Evolutionary conservation across 2,113 vertebrate genomes (phyloP).

Genomic region (Leuciscus idus): DNA sequence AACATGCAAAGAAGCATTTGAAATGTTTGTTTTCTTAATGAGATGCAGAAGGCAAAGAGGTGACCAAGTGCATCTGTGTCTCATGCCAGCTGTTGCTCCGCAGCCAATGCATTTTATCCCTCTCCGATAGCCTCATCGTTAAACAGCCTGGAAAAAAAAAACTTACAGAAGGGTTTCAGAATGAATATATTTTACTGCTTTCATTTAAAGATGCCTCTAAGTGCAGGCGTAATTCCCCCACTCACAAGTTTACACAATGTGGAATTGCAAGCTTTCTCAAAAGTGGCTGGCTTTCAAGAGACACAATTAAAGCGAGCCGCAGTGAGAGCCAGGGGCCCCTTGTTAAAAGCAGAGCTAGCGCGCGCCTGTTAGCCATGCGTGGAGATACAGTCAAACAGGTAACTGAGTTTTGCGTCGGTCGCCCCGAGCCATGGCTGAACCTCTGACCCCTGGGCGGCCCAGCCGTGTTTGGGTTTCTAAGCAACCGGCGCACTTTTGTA

Average conservation of each 20-base stretch:
- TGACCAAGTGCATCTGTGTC: slow-evolving; percentile 28
- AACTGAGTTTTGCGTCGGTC: slow-evolving; percentile 20
- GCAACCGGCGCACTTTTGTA: not conserved
- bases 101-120: slow-evolving; percentile 23
- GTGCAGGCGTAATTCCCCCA: slow-evolving; percentile 55
- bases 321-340: slow-evolving; percentile 32
- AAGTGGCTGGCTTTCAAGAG: slow-evolving; percentile 53
- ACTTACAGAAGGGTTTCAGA: slow-evolving; percentile 24
- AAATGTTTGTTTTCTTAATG: slow-evolving; percentile 25
- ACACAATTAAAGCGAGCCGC: slow-evolving; percentile 47
- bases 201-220: slow-evolving; percentile 60
- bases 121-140: not conserved
- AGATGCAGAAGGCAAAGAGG: slow-evolving; percentile 22
- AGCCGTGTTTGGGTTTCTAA: slow-evolving; percentile 30
- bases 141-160: slow-evolving; percentile 23
- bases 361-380: slow-evolving; percentile 25
- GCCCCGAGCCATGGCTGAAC: slow-evolving; percentile 47
- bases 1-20: slow-evolving; percentile 5
- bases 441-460: slow-evolving; percentile 26
- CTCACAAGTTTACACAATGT: slow-evolving; percentile 48
- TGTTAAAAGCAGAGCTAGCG: slow-evolving; percentile 39
- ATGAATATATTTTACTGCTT: slow-evolving; percentile 52
- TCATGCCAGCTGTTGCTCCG: not conserved
- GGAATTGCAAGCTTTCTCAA: slow-evolving; percentile 35
- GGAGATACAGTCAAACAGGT: slow-evolving; percentile 31